Base-by-base conservation (phyloP, 2,797 vertebrate genomes). In the Limnodromus scolopaceus region DNA sequence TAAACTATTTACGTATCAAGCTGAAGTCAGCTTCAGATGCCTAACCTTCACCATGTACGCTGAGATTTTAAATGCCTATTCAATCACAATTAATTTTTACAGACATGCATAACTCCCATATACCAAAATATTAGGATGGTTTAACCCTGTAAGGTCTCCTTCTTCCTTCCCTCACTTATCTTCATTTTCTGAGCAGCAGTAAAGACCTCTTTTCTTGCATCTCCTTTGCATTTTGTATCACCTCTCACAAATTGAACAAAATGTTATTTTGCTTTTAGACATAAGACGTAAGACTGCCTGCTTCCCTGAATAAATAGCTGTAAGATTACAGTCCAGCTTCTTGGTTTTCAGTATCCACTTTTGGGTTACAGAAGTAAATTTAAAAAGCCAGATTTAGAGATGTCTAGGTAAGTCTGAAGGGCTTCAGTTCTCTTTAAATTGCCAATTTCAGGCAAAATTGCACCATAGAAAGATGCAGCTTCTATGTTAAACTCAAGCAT, bases 371-470 rank as follows among this genome's bases (percentile, higher is more conserved):
- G 22, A 2, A 3, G 28, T 34, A 87, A 43, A 82, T 57, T 76
- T 70, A 22, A 74, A 54, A 63, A 12, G 27, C 4, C 19, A 49
- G n/a, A 28, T 38, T 58, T 20, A 58, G 34, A 75, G 16, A 22
- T 0, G 0, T 11, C 32, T 68, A 71, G 11, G 23, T 17, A 53
- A 84, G 23, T 23, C 46, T 34, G 41, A 79, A 48, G 32, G 68
- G 34, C 20, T 81, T 85, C 53, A 48, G 10, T 25, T 75, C 24
- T 53, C 48, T 20, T 57, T 34, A 49, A 78, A 79, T 41, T 69
- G 38, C 6, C 60, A 71, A 22, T 0, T 57, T 12, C 11, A 81
- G 14, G 45, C 9, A 91, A 91, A 93, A 89, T 16, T 10, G 77
- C 13, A 60, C 7, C 13, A 48, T 0, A 46, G 38, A 78, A 57